A percentile compares a stretch with the other conserved stretches of the same genome.
These are phyloP conservation scores for Amniataba percoides DNA, from an alignment of 2,797 vertebrate species.

Conservation along the genomic window DNA sequence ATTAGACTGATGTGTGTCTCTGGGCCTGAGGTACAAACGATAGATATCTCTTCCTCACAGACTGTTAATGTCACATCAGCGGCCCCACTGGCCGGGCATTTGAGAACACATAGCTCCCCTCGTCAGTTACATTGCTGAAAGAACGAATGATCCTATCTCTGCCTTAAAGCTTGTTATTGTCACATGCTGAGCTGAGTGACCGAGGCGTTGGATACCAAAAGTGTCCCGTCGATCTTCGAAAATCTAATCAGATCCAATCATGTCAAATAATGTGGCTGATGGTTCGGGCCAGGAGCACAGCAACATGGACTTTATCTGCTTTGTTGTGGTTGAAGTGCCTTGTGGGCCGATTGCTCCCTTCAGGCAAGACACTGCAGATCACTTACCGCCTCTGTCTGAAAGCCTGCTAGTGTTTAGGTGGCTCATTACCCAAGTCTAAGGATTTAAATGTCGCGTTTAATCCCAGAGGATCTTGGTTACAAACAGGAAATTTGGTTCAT, in stretches of 20 bases:
- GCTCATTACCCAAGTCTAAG: conserved; percentile 5
- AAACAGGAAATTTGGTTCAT: conserved; percentile 32
- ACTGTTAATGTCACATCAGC: conserved; percentile 18
- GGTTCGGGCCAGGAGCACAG: not conserved
- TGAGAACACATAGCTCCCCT: not conserved
- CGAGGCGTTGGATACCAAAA: conserved; percentile 3
- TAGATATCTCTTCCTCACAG: conserved; percentile 13
- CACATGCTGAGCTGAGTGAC: conserved; percentile 1
- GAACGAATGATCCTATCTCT: conserved; percentile 16
- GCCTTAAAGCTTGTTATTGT: conserved; percentile 30
- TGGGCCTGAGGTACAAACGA: conserved; percentile 1
- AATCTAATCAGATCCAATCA: conserved; percentile 33
- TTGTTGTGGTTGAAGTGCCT: conserved; percentile 23
- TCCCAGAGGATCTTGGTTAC: not conserved
- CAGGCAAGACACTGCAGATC: conserved; percentile 8
- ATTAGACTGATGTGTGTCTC: conserved; percentile 6
- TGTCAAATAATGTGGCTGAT: not conserved
- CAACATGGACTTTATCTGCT: conserved; percentile 15
- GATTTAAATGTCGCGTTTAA: conserved; percentile 6
- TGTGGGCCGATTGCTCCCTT: conserved; percentile 1
- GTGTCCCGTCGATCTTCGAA: not conserved
- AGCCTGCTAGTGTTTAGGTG: conserved; percentile 11
- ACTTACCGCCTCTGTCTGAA: not conserved
- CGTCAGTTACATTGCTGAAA: conserved; percentile 15
- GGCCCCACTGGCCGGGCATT: not conserved